Evolutionary conservation across 2,888 invertebrate genomes (phyloP).

Genomic region (Lamellibrachia columna): DNA sequence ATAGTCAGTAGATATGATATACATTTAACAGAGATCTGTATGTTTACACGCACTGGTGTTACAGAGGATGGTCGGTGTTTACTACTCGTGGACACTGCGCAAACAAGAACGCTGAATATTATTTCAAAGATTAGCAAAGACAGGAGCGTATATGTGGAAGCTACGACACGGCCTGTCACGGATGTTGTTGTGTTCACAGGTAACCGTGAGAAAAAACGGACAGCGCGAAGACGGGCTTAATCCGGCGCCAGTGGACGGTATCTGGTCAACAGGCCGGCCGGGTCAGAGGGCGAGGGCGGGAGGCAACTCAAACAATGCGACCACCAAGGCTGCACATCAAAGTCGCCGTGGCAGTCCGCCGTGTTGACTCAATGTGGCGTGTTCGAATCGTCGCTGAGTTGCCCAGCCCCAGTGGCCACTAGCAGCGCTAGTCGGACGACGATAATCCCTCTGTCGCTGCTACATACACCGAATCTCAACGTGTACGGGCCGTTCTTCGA

Average conservation of each 20-base stretch:
- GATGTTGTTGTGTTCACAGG: background rate
- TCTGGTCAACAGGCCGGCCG: background rate
- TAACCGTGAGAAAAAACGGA: constrained; percentile 16
- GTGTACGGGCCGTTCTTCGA: background rate
- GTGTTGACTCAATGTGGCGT: background rate
- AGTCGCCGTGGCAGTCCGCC: background rate
- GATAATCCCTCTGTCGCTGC: background rate
- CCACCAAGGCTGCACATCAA: background rate
- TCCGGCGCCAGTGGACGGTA: background rate
- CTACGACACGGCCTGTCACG: background rate
- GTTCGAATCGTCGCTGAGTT: background rate
- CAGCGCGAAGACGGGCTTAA: background rate
- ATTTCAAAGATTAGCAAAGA: background rate
- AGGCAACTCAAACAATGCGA: background rate
- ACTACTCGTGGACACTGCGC: background rate
- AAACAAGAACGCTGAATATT: background rate
- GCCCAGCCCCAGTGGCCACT: background rate
- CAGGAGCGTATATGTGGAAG: background rate
- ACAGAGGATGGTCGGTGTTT: background rate
- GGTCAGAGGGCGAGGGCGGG: background rate
- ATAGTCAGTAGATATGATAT: background rate
- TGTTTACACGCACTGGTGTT: background rate
- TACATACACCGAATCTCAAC: background rate
- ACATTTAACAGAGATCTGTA: background rate
- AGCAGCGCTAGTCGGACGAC: background rate